Evolutionary conservation across 2,113 vertebrate genomes (phyloP).

Genomic region (Onychorhynchus coronatus): DNA sequence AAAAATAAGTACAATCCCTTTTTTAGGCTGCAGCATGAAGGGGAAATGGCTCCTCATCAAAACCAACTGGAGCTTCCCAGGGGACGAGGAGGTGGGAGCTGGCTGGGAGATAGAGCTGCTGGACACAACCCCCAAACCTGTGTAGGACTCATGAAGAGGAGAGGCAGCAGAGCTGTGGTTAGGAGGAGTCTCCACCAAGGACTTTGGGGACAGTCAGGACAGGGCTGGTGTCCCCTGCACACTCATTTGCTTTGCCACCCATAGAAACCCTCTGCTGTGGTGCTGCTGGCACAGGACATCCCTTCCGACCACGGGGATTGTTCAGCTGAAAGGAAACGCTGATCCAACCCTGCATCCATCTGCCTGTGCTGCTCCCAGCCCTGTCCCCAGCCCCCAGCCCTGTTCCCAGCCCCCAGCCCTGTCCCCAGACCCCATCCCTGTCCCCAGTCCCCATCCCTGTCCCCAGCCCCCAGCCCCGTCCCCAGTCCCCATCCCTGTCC

Average conservation of each 20-base stretch:
- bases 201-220: background rate
- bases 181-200: background rate
- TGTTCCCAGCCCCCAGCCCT: background rate
- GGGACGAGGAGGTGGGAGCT: background rate
- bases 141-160: background rate
- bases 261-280: background rate
- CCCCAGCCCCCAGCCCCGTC: background rate
- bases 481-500: background rate
- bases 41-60: background rate
- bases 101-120: background rate
- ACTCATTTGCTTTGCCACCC: background rate
- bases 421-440: background rate
- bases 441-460: background rate
- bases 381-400: background rate
- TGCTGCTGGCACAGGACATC: background rate
- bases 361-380: accelerated
- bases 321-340: background rate
- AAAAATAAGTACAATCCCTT: background rate
- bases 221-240: accelerated
- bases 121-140: background rate
- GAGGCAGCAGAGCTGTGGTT: background rate
- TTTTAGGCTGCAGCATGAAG: background rate
- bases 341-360: background rate
- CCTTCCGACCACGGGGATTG: background rate
- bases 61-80: background rate